phyloP scores from a whole-genome alignment of 2,888 invertebrate genomes.

The Brenthis daphne region DNA sequence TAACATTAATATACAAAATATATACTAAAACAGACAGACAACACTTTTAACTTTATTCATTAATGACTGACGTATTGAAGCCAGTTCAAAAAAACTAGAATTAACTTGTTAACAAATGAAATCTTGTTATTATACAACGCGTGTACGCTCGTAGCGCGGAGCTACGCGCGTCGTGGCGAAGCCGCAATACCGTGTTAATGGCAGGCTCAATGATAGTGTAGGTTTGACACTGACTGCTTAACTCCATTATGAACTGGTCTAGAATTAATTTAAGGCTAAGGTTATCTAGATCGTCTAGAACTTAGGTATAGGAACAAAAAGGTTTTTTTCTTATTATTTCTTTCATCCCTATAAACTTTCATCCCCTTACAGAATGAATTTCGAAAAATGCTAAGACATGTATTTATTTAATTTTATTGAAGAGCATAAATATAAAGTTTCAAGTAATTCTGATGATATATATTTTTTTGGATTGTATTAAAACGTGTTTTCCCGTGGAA shows the following conservation, averaged over 20 bases:
- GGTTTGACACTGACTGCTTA: neutral
- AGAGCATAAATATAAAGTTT: too few species aligned
- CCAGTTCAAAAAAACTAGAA: neutral
- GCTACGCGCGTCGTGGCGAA: neutral
- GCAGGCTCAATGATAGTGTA: neutral
- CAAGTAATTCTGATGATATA: too few species aligned
- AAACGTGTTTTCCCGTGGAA: too few species aligned
- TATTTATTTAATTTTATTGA: too few species aligned
- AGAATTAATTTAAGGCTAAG: neutral
- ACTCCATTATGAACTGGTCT: neutral
- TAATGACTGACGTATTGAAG: neutral
- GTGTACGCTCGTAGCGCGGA: too few species aligned
- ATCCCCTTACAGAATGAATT: too few species aligned
- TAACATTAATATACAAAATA: neutral
- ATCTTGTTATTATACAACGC: constrained; percentile 1
- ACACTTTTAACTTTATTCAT: neutral
- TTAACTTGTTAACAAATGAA: constrained; percentile 14
- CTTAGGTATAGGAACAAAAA: too few species aligned
- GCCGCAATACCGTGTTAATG: constrained; percentile 1
- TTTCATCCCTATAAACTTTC: too few species aligned
- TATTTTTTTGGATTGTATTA: too few species aligned
- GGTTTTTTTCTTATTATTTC: too few species aligned
- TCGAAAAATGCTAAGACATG: too few species aligned
- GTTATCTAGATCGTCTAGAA: neutral
- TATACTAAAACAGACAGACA: neutral